These are phyloP conservation scores for Porites cylindrica DNA, from an alignment of 92 coral and sea anemone genomes.

Conservation along the genomic window DNA sequence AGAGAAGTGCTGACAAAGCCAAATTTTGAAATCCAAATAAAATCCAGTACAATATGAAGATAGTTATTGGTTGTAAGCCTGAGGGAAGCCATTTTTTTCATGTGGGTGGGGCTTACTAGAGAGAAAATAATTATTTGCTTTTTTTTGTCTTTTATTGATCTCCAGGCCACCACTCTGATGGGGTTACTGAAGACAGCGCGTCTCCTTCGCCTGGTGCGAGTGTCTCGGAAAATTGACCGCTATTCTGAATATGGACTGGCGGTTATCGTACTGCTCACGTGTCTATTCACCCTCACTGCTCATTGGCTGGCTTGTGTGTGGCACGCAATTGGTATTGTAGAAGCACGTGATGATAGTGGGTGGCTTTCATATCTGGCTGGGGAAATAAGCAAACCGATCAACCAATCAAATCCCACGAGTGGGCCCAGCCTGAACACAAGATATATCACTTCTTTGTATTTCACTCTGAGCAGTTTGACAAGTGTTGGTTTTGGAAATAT, in stretches of 20 bases:
- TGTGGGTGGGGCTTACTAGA: background rate
- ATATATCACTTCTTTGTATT: conserved; percentile 82
- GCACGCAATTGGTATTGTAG: conserved; percentile 81
- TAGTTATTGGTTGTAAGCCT: too few species aligned
- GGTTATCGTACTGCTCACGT: conserved; percentile 76
- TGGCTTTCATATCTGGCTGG: conserved; percentile 76
- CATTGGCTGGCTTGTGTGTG: conserved; percentile 94
- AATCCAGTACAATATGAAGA: too few species aligned
- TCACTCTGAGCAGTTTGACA: conserved; percentile 85
- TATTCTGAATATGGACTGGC: conserved; percentile 90
- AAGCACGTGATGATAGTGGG: conserved; percentile 52
- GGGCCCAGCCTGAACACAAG: conserved; percentile 66
- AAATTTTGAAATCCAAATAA: too few species aligned
- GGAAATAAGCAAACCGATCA: conserved; percentile 48
- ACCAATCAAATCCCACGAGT: conserved; percentile 22
- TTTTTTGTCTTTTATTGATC: background rate
- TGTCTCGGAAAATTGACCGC: conserved; percentile 83
- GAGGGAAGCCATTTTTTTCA: background rate
- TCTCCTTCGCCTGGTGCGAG: conserved; percentile 83
- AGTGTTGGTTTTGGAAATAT: conserved; percentile 92
- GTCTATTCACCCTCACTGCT: conserved; percentile 76
- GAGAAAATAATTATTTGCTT: background rate
- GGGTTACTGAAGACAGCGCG: conserved; percentile 90
- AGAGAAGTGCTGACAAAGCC: too few species aligned
- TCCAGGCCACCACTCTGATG: conserved; percentile 77